Conservation (phyloP, 2,797 vertebrate species). For the Enteromius argenteus region DNA sequence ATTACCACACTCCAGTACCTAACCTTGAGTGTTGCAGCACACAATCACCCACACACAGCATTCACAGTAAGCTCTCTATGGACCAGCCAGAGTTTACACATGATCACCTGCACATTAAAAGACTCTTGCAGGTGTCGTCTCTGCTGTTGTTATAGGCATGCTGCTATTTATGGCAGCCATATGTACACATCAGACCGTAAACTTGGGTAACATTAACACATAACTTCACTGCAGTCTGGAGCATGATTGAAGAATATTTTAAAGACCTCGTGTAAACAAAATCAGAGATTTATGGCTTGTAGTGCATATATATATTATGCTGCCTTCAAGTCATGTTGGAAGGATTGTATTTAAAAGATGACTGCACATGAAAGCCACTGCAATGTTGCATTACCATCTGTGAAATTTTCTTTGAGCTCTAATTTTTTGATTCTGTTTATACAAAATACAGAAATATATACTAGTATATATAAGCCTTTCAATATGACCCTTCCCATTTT, state of each 20-base stretch:
- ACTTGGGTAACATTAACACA: constrained; percentile 19
- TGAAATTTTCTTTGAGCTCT: no score
- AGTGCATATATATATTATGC: background rate
- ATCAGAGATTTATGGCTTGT: background rate
- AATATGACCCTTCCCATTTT: background rate
- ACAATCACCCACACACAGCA: background rate
- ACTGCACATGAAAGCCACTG: background rate
- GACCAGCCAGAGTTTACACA: background rate
- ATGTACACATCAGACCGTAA: constrained; percentile 37
- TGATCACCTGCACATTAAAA: constrained; percentile 32
- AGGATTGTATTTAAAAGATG: background rate
- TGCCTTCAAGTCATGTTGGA: background rate
- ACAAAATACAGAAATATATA: background rate
- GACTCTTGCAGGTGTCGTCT: constrained; percentile 51
- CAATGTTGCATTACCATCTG: background rate
- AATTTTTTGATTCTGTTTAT: background rate
- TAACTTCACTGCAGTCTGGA: background rate
- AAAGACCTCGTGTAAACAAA: background rate
- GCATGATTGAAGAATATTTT: background rate
- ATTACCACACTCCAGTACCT: background rate
- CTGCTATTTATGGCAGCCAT: constrained; percentile 55
- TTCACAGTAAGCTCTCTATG: constrained; percentile 1
- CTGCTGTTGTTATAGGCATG: constrained; percentile 35
- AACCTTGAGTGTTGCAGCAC: constrained; percentile 21
- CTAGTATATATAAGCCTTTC: background rate